These are phyloP conservation scores for Sebastes paucispinis DNA, from an alignment of 2,797 vertebrate genomes.

Conservation along the genomic window DNA sequence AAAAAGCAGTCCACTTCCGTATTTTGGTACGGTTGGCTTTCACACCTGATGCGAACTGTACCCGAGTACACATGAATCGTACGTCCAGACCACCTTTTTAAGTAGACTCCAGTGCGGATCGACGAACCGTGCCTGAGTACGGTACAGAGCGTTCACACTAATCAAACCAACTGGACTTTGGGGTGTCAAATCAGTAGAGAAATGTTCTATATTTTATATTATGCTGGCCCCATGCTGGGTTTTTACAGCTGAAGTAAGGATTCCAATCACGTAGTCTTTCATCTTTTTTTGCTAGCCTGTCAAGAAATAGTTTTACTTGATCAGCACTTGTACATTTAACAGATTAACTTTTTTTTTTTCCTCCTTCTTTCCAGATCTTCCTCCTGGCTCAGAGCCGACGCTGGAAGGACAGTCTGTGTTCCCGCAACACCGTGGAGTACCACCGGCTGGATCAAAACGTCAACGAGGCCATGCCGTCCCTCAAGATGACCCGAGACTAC, in stretches of 20 bases:
- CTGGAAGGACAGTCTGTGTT: slow-evolving; percentile 93
- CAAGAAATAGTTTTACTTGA: not conserved
- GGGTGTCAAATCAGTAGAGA: not conserved
- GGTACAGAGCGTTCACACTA: too few relatives aligned
- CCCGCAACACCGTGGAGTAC: slow-evolving; percentile 89
- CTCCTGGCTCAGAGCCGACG: slow-evolving; percentile 90
- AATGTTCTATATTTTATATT: not conserved
- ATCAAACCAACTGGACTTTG: too few relatives aligned
- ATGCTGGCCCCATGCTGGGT: not conserved
- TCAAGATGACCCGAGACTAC: slow-evolving; percentile 95
- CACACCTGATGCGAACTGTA: too few relatives aligned
- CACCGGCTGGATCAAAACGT: slow-evolving; percentile 94
- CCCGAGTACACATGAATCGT: too few relatives aligned
- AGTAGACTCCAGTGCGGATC: too few relatives aligned
- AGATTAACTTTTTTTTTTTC: slow-evolving; percentile 3
- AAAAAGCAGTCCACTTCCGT: too few relatives aligned
- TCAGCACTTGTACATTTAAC: slow-evolving; percentile 16
- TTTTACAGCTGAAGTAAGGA: slow-evolving; percentile 5
- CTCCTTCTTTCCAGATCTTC: slow-evolving; percentile 83
- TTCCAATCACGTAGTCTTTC: slow-evolving; percentile 5
- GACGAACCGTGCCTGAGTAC: too few relatives aligned
- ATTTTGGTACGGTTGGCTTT: too few relatives aligned
- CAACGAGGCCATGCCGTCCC: slow-evolving; percentile 94
- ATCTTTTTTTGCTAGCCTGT: slow-evolving; percentile 10
- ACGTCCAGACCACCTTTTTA: too few relatives aligned